phyloP scores from a whole-genome alignment of 2,888 invertebrate genomes.

The Drosophila putrida region DNA sequence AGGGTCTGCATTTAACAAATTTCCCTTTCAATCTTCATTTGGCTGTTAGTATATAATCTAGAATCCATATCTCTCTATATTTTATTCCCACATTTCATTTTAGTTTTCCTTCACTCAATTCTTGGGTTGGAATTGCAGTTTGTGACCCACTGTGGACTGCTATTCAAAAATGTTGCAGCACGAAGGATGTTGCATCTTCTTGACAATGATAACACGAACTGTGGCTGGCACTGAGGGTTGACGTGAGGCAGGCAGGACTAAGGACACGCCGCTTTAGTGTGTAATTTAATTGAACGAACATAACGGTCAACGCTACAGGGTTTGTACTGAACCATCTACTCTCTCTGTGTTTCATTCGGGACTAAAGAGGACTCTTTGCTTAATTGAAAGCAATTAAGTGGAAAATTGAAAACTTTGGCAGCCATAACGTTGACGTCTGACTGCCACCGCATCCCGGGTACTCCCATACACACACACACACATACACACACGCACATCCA shows the following conservation, averaged over 20 bases:
- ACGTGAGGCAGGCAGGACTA: constrained; percentile 49
- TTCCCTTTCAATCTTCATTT: neutral
- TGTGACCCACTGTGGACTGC: constrained; percentile 40
- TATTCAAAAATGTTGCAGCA: constrained; percentile 58
- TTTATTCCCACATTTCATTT: neutral
- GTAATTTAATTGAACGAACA: constrained; percentile 81
- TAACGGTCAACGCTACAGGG: constrained; percentile 60
- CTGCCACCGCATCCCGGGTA: constrained; percentile 40
- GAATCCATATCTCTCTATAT: no score
- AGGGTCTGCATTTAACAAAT: neutral
- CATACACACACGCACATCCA: constrained; percentile 17
- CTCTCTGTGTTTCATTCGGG: constrained; percentile 34
- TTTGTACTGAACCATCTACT: constrained; percentile 21
- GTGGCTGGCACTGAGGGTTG: constrained; percentile 41
- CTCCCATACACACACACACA: constrained; percentile 32
- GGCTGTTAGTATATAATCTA: neutral
- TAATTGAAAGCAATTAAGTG: constrained; percentile 81
- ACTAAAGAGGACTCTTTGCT: constrained; percentile 80
- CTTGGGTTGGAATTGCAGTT: neutral
- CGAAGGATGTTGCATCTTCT: constrained; percentile 66
- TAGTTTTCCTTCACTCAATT: neutral
- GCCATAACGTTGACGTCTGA: constrained; percentile 79
- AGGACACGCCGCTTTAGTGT: constrained; percentile 72
- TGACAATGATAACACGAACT: constrained; percentile 75
- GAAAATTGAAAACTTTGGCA: constrained; percentile 81